phyloP scores from a whole-genome alignment of 2,888 invertebrate genomes.

The Drosophila meridionalis region DNA sequence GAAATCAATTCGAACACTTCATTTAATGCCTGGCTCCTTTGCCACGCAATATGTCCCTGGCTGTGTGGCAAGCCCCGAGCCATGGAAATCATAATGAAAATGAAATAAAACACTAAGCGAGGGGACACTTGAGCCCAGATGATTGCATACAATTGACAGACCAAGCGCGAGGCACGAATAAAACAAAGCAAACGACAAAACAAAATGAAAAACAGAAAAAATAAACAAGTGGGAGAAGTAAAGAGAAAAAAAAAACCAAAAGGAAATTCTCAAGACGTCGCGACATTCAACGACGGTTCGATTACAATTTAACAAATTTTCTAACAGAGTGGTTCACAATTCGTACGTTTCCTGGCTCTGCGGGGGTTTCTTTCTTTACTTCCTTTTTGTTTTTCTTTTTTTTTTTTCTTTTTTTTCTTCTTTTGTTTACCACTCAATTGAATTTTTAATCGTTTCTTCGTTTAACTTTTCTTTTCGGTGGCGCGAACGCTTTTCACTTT shows the following conservation, averaged over 20 bases:
- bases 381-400: neutral
- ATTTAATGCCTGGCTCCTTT: conserved; percentile 41
- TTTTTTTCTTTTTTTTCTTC: neutral
- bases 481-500: conserved; percentile 56
- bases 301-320: conserved; percentile 70
- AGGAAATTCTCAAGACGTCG: conserved; percentile 24
- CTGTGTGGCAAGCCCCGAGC: conserved; percentile 28
- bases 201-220: conserved; percentile 13
- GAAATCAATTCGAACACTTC: conserved; percentile 69
- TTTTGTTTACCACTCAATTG: conserved; percentile 76
- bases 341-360: conserved; percentile 30
- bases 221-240: conserved; percentile 6
- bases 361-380: neutral
- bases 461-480: conserved; percentile 66
- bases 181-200: conserved; percentile 37
- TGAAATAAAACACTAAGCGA: conserved; percentile 49
- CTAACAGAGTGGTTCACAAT: conserved; percentile 34
- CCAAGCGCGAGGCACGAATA: conserved; percentile 37
- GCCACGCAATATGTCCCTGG: conserved; percentile 24
- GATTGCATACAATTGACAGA: conserved; percentile 54
- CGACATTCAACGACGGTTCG: conserved; percentile 54
- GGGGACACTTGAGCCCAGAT: conserved; percentile 25
- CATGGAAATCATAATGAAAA: conserved; percentile 65
- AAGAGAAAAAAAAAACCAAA: conserved; percentile 13
- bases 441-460: conserved; percentile 80